Evolutionary conservation across 2,113 vertebrate species (phyloP).

Genomic region (Hippocampus comes): DNA sequence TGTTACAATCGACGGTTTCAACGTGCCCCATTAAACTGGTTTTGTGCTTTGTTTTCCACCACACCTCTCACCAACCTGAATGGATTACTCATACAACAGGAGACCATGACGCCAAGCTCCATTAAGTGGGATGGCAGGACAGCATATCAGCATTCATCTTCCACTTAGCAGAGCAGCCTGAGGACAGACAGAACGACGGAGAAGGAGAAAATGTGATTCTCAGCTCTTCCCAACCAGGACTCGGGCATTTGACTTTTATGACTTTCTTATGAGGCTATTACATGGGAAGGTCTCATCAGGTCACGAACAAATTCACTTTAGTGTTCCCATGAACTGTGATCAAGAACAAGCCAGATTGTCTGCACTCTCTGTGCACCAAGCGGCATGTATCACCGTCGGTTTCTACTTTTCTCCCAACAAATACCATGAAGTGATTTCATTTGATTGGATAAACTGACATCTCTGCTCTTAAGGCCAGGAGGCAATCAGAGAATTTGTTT

Average conservation of each 20-base stretch:
- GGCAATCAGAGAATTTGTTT: neutral
- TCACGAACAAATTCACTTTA: conserved; percentile 17
- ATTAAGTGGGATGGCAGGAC: conserved; percentile 72
- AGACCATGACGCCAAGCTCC: conserved; percentile 73
- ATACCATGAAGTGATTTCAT: neutral
- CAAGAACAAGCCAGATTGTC: neutral
- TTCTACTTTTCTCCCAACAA: neutral
- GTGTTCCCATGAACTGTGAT: neutral
- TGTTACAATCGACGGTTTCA: conserved; percentile 34
- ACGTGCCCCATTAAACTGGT: conserved; percentile 43
- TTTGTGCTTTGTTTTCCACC: conserved; percentile 60
- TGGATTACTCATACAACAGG: conserved; percentile 69
- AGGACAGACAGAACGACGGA: conserved; percentile 36
- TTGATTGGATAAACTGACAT: neutral
- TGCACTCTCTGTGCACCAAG: neutral
- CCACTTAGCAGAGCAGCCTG: conserved; percentile 66
- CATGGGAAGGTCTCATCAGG: conserved; percentile 9
- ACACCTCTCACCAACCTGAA: conserved; percentile 48
- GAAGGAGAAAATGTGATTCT: conserved; percentile 33
- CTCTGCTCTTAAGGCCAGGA: neutral
- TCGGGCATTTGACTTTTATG: conserved; percentile 30
- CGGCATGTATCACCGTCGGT: neutral
- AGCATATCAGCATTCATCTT: conserved; percentile 75
- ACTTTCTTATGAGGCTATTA: conserved; percentile 7
- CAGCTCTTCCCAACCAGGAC: conserved; percentile 27